These are phyloP conservation scores for Caerostris extrusa DNA, from an alignment of 1,140 invertebrate genomes.

Conservation along the genomic window DNA sequence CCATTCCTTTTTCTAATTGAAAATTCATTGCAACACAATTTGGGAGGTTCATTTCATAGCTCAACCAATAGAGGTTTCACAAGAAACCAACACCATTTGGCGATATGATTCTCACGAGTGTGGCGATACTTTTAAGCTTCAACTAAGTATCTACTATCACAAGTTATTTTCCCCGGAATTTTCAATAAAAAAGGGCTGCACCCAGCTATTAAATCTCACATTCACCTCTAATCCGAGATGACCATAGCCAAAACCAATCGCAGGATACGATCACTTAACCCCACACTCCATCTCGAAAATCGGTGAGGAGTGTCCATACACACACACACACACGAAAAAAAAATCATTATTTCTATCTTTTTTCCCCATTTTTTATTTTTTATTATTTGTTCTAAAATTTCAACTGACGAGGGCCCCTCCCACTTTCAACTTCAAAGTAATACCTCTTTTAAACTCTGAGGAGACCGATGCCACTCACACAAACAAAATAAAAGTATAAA, in stretches of 20 bases:
- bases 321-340: not conserved
- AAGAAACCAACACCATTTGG: too few relatives aligned
- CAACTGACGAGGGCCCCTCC: not conserved
- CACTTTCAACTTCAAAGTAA: slow-evolving; percentile 36
- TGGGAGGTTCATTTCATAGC: not conserved
- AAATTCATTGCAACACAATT: not conserved
- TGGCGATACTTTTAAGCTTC: too few relatives aligned
- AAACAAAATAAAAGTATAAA: not conserved
- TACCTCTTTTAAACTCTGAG: not conserved
- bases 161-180: not conserved
- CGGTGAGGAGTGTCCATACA: slow-evolving; percentile 20
- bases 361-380: not conserved
- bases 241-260: not conserved
- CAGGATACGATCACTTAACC: not conserved
- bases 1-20: not conserved
- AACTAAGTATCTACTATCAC: not conserved
- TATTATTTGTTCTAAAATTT: slow-evolving; percentile 43
- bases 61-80: not conserved
- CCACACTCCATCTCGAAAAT: not conserved
- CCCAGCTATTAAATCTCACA: not conserved
- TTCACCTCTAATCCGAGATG: not conserved
- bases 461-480: not conserved
- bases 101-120: too few relatives aligned
- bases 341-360: not conserved
- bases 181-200: not conserved